Conservation (phyloP, 2,797 vertebrate genomes). For the Myoxocephalus aenaeus region DNA sequence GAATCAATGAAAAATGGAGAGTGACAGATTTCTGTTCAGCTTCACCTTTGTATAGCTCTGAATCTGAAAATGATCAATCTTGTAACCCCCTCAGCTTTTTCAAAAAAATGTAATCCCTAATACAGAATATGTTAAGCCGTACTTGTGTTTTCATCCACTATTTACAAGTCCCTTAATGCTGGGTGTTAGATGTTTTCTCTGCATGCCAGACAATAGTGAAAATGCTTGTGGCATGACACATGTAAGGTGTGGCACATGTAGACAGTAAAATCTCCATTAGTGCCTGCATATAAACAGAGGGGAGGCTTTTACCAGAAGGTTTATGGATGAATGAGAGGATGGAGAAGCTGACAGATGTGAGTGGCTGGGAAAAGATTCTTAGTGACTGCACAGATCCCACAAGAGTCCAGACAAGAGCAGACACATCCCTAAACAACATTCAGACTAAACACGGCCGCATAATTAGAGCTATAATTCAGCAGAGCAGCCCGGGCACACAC, state of each 20-base stretch:
- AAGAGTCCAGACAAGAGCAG: slow-evolving; percentile 73
- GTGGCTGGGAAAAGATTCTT: slow-evolving; percentile 51
- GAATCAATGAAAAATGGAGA: slow-evolving; percentile 1
- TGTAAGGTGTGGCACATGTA: slow-evolving; percentile 67
- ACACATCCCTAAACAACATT: slow-evolving; percentile 69
- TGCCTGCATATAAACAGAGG: slow-evolving; percentile 63
- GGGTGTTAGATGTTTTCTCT: slow-evolving; percentile 60
- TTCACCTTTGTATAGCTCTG: slow-evolving; percentile 2
- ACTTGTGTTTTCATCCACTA: slow-evolving; percentile 47
- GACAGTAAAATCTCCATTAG: slow-evolving; percentile 72
- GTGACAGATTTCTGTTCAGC: slow-evolving; percentile 8
- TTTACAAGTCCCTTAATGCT: slow-evolving; percentile 47
- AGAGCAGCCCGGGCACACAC: slow-evolving; percentile 46
- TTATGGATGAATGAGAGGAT: slow-evolving; percentile 49
- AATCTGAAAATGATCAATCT: slow-evolving; percentile 6
- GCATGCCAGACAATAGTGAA: slow-evolving; percentile 57
- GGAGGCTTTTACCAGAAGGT: slow-evolving; percentile 63
- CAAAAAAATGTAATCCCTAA: slow-evolving; percentile 22
- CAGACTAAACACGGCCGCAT: slow-evolving; percentile 78
- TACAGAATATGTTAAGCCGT: slow-evolving; percentile 35
- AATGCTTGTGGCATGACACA: slow-evolving; percentile 69
- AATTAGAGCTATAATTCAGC: slow-evolving; percentile 78
- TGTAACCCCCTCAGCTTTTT: slow-evolving; percentile 7
- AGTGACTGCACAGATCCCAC: slow-evolving; percentile 50
- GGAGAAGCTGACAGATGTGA: slow-evolving; percentile 58